Base-by-base conservation (phyloP, 2,888 invertebrate genomes). In the Pilophorus perplexus region DNA sequence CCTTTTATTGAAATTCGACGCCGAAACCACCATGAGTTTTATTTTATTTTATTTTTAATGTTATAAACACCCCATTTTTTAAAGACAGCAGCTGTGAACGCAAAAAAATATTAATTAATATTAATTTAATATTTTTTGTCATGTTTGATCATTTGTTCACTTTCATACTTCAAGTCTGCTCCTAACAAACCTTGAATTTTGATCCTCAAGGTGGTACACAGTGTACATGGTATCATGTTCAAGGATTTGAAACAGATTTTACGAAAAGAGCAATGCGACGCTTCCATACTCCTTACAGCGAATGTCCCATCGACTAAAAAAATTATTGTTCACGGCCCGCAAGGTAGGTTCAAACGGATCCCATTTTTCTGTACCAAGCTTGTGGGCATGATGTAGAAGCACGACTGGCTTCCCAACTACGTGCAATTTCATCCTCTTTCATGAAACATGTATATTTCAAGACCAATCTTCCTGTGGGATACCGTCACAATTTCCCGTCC, bases 221-320 rank as follows among this genome's bases (percentile, higher is more conserved):
- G 94, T 76, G 97, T 99, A 0, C 95, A 98, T 75, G 98, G 98
- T 16, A 94, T 99, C 68, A 97, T 96, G 89, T 98, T 99, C 76
- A 99, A 99, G 79, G 99, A 99, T 79, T 80, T 99, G 20, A 99
- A 99, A 75, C 98, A 99, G 79, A 98, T 98, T 71, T 79, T 99
- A 70, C 84, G 98, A 62, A 99, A 99, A 76, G 99, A 99, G 76
- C 99, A 99, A 76, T 99, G 98, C 75, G 99, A 99, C 78, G 96
- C 98, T 0, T 95, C 96, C 0, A 90, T 99, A 74, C 80, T 99
- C 70, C 82, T 99, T 1, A 98, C 98, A 0, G 99, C 99, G 3
- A 99, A 99, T 79, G 97, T 99, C 14, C 99, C 99, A 0, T 96
- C 97, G 1, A 97, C 99, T 0, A 99, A 99, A 79, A 99, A 98